A percentile compares a stretch with the other conserved stretches of the same genome.
phyloP scores from a whole-genome alignment of 1,140 invertebrate genomes.

The Lepeophtheirus salmonis region DNA sequence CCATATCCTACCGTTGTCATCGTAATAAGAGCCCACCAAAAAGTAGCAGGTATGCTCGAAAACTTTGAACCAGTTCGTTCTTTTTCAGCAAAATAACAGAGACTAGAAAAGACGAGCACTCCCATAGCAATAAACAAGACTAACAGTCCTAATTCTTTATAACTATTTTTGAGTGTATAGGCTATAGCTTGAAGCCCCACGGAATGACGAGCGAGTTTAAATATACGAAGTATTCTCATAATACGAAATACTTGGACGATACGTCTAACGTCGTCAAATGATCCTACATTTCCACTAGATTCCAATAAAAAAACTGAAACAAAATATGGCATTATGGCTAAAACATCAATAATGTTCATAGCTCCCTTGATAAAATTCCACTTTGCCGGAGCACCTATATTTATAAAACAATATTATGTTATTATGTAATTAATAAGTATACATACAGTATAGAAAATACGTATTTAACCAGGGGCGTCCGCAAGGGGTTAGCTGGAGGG shows the following conservation, averaged over 20 bases:
- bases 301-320: conserved; percentile 85
- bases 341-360: conserved; percentile 92
- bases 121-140: conserved; percentile 47
- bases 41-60: conserved; percentile 36
- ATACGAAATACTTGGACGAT: conserved; percentile 98
- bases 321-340: conserved; percentile 97
- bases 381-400: conserved; percentile 93
- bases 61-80: conserved; percentile 24
- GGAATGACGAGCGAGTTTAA: conserved; percentile 94
- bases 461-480: too few species aligned
- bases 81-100: conserved; percentile 22
- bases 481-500: too few species aligned
- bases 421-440: neutral
- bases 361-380: conserved; percentile 99
- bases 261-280: conserved; percentile 87
- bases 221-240: conserved; percentile 93
- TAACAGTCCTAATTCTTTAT: conserved; percentile 34
- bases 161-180: conserved; percentile 93
- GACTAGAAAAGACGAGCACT: conserved; percentile 51
- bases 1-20: conserved; percentile 44
- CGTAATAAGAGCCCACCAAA: conserved; percentile 37
- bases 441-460: too few species aligned
- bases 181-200: conserved; percentile 94
- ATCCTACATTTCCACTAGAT: conserved; percentile 87
- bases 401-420: neutral